phyloP scores from a whole-genome alignment of 2,113 vertebrate species.

The Vimba vimba region DNA sequence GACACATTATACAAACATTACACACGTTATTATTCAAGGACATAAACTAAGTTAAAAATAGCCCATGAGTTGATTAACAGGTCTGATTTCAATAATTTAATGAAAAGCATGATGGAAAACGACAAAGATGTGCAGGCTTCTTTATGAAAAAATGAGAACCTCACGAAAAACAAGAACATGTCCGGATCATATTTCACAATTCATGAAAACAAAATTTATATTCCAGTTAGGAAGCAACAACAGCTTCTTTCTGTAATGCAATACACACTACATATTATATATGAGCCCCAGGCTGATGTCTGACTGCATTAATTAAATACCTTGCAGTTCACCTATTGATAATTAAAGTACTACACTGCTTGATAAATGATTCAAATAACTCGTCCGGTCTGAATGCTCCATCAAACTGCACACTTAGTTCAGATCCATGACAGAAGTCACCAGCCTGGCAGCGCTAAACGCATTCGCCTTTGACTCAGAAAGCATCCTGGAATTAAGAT shows the following conservation, averaged over 20 bases:
- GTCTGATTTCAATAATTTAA: background rate
- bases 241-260: background rate
- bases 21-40: background rate
- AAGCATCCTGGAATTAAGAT: conserved; percentile 29
- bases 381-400: background rate
- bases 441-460: background rate
- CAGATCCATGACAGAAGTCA: background rate
- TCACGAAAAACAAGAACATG: background rate
- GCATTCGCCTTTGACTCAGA: conserved; percentile 25
- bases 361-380: background rate
- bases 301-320: conserved; percentile 12
- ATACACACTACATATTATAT: background rate
- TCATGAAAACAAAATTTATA: conserved; percentile 4
- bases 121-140: background rate
- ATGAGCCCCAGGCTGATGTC: background rate
- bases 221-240: background rate
- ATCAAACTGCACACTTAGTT: conserved; percentile 2
- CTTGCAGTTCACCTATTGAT: background rate
- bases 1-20: background rate
- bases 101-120: background rate
- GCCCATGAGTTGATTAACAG: background rate
- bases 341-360: background rate
- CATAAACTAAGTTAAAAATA: background rate
- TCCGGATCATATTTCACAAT: background rate
- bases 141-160: background rate